A percentile compares a stretch with the other conserved stretches of the same genome.
phyloP scores from a whole-genome alignment of 2,797 vertebrate species.

The Rhyacichthys aspro region DNA sequence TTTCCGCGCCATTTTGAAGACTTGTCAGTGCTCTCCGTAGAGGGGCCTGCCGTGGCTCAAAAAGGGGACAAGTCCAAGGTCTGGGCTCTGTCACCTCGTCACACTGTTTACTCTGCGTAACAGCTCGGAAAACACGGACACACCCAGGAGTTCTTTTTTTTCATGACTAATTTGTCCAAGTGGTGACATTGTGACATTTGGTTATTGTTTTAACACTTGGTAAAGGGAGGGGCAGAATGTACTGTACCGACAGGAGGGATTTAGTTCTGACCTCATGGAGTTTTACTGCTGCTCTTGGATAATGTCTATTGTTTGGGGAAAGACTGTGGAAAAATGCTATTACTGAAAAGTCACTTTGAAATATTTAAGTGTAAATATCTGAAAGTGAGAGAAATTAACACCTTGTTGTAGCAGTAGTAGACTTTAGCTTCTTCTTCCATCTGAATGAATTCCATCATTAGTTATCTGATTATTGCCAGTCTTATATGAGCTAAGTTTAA shows the following conservation, averaged over 20 bases:
- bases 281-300: constrained; percentile 18
- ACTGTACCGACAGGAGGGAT: constrained; percentile 17
- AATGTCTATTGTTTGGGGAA: no score
- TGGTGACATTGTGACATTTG: constrained; percentile 57
- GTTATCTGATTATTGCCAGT: no score
- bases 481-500: no score
- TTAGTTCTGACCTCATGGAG: constrained; percentile 19
- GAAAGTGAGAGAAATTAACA: no score
- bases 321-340: background rate
- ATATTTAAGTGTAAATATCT: no score
- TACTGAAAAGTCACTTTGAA: no score
- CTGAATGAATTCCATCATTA: no score
- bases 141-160: constrained; percentile 25
- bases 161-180: constrained; percentile 51
- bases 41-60: constrained; percentile 64
- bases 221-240: constrained; percentile 29
- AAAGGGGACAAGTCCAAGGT: constrained; percentile 60
- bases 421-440: no score
- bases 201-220: constrained; percentile 63
- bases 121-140: constrained; percentile 58
- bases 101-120: constrained; percentile 70
- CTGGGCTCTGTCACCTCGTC: constrained; percentile 69
- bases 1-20: constrained; percentile 52
- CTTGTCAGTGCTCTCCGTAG: constrained; percentile 64
- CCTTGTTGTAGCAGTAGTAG: no score